Evolutionary conservation across 2,113 vertebrate genomes (phyloP).

Genomic region (Tenrec ecaudatus): DNA sequence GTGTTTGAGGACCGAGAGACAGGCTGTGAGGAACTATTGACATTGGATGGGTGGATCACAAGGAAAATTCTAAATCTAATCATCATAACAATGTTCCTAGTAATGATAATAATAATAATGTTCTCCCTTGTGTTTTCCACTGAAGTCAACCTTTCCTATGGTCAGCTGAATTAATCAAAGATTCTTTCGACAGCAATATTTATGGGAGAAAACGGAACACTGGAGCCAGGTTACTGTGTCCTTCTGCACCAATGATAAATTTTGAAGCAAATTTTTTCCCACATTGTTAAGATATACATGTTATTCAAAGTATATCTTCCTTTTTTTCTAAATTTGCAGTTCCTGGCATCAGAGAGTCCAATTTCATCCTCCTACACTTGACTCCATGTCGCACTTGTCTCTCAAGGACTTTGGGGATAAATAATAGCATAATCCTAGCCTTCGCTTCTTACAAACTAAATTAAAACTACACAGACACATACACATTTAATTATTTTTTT

Average conservation of each 20-base stretch:
- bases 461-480: neutral
- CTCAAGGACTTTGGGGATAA: conserved; percentile 11
- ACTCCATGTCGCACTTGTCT: neutral
- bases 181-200: neutral
- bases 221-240: neutral
- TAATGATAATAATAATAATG: conserved; percentile 7
- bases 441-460: conserved; percentile 47
- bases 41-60: neutral
- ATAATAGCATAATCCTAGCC: neutral
- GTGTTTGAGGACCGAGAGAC: neutral
- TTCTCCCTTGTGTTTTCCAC: neutral
- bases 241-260: neutral
- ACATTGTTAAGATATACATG: too few species aligned
- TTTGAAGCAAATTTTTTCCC: neutral
- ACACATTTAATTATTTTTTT: neutral
- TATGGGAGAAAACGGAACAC: neutral
- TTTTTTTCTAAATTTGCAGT: too few species aligned
- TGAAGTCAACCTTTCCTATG: conserved; percentile 1
- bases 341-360: too few species aligned
- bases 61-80: conserved; percentile 8
- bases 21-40: conserved; percentile 1
- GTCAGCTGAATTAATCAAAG: conserved; percentile 22
- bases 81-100: too few species aligned
- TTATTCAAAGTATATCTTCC: too few species aligned
- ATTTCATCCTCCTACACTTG: neutral